Conservation (phyloP, 2,113 vertebrate species). For the Bambusicola thoracicus region DNA sequence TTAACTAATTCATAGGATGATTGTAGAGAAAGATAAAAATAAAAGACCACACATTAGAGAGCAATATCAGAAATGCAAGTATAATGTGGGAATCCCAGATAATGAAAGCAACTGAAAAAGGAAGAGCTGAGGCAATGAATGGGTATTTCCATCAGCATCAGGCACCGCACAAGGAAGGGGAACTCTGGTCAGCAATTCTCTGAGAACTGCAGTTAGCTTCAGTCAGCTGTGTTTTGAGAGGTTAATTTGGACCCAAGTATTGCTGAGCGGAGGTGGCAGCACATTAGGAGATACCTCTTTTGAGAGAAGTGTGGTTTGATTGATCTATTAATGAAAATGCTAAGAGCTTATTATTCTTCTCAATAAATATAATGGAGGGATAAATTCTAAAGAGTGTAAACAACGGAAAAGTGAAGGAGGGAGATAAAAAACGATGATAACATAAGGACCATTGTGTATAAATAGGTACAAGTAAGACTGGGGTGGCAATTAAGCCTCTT, state of each 20-base stretch:
- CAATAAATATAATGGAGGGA: slow-evolving; percentile 43
- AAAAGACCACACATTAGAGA: background rate
- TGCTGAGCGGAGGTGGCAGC: slow-evolving; percentile 11
- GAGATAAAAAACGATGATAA: slow-evolving; percentile 51
- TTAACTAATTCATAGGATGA: background rate
- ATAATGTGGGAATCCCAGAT: background rate
- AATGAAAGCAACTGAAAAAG: background rate
- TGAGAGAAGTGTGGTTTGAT: slow-evolving; percentile 61
- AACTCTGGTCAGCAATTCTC: slow-evolving; percentile 59
- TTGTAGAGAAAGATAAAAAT: background rate
- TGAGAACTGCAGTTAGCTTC: slow-evolving; percentile 24
- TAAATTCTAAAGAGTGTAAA: slow-evolving; percentile 22
- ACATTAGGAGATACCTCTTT: slow-evolving; percentile 39
- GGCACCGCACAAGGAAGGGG: background rate
- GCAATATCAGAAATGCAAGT: background rate
- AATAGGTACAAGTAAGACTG: slow-evolving; percentile 10
- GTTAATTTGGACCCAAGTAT: slow-evolving; percentile 56
- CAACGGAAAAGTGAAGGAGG: slow-evolving; percentile 26
- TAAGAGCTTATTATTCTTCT: slow-evolving; percentile 56
- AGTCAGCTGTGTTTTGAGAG: slow-evolving; percentile 67
- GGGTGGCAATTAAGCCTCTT: background rate
- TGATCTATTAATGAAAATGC: slow-evolving; percentile 61
- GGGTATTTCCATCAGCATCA: background rate
- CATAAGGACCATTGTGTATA: slow-evolving; percentile 30
- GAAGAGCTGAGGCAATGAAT: slow-evolving; percentile 1